A percentile compares a stretch with the other conserved stretches of the same genome.
These are phyloP conservation scores for Xanthia togata DNA, from an alignment of 2,888 invertebrate genomes.

Conservation along the genomic window DNA sequence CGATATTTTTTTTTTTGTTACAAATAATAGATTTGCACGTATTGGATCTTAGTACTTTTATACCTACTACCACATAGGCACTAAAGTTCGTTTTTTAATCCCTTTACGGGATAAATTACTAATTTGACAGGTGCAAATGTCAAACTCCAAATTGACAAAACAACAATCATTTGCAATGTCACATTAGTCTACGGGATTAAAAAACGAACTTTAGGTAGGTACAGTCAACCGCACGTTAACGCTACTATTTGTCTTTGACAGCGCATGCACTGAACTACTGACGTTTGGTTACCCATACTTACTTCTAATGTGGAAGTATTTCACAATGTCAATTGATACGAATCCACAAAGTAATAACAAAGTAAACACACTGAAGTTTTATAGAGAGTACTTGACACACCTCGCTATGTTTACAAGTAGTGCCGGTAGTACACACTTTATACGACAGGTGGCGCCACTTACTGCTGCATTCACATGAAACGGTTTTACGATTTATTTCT, in stretches of 20 bases:
- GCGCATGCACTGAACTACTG: background rate
- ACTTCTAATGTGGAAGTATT: background rate
- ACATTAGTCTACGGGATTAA: too few species aligned
- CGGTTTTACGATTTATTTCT: slow-evolving; percentile 10
- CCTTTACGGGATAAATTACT: too few species aligned
- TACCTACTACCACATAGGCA: background rate
- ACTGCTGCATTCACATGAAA: background rate
- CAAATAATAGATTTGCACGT: background rate
- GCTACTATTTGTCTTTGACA: background rate
- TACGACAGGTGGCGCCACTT: slow-evolving; percentile 39
- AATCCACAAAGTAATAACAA: slow-evolving; percentile 20
- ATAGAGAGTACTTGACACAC: slow-evolving; percentile 32
- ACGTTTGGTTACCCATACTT: background rate
- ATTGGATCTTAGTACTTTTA: background rate
- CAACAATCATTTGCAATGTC: too few species aligned
- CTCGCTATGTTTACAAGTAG: slow-evolving; percentile 5
- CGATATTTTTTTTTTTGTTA: background rate
- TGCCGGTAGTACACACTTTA: slow-evolving; percentile 16
- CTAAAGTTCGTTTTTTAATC: too few species aligned
- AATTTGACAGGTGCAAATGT: too few species aligned
- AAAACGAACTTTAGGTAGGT: too few species aligned
- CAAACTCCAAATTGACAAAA: too few species aligned
- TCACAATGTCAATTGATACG: slow-evolving; percentile 12
- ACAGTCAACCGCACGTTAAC: background rate
- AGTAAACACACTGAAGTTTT: slow-evolving; percentile 30